Conservation (phyloP, 2,113 vertebrate genomes). For the Hipposideros armiger region DNA sequence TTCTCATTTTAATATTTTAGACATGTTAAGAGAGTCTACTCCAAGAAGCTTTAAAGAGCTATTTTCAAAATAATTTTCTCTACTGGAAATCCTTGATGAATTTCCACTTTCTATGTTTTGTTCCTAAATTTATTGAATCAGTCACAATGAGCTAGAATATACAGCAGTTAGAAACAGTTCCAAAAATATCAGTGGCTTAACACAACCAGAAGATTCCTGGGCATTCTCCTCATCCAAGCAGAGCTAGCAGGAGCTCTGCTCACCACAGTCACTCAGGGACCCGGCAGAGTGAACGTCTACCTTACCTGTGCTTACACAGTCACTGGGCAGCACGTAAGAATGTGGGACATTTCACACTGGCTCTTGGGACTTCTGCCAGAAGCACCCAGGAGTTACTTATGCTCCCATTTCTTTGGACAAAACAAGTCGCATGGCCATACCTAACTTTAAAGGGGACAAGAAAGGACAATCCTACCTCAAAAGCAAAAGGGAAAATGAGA, state of each 20-base stretch:
- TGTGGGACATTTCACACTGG: neutral
- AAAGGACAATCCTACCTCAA: neutral
- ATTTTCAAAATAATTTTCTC: constrained; percentile 46
- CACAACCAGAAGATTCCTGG: neutral
- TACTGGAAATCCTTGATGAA: neutral
- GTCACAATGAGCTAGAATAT: neutral
- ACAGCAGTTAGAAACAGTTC: neutral
- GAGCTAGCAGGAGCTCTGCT: neutral
- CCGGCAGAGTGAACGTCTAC: neutral
- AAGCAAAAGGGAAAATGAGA: neutral
- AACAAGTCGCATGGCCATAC: neutral
- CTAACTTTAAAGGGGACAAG: neutral
- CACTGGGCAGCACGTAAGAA: accelerated
- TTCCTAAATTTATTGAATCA: neutral
- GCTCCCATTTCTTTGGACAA: neutral
- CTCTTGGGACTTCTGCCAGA: neutral
- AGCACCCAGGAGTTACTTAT: neutral
- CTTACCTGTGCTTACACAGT: accelerated
- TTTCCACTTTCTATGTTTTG: neutral
- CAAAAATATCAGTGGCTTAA: neutral
- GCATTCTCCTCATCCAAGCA: neutral
- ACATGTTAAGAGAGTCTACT: neutral
- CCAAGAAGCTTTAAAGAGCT: neutral
- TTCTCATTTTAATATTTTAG: neutral
- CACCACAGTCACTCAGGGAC: too few relatives aligned